Evolutionary conservation across 2,888 invertebrate genomes (phyloP).

Genomic region (Lumbricus terrestris): DNA sequence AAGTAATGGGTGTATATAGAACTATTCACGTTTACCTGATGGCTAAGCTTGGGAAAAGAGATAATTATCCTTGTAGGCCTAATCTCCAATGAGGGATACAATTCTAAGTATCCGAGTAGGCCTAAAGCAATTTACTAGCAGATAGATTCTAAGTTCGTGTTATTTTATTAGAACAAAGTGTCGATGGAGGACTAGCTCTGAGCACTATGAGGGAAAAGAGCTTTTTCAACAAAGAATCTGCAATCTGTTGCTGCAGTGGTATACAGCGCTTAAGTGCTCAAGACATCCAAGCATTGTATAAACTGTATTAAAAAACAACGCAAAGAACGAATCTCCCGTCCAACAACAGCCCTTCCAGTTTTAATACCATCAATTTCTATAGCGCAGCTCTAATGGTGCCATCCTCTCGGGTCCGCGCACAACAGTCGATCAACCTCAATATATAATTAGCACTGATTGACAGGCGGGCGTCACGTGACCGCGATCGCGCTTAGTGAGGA

Average conservation of each 20-base stretch:
- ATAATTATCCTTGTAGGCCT: too few relatives aligned
- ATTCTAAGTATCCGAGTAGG: background rate
- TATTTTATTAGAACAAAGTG: background rate
- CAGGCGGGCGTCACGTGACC: background rate
- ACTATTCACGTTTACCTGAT: too few relatives aligned
- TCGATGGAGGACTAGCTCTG: background rate
- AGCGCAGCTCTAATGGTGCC: background rate
- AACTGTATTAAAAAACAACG: too few relatives aligned
- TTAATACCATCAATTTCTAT: background rate
- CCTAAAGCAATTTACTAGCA: background rate
- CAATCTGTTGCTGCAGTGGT: background rate
- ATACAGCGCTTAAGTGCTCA: background rate
- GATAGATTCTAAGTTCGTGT: background rate
- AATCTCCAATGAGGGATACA: background rate
- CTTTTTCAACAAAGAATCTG: background rate
- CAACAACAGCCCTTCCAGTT: background rate
- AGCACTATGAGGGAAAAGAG: background rate
- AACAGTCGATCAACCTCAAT: background rate
- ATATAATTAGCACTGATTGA: conserved; percentile 3
- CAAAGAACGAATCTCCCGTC: background rate
- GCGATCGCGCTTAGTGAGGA: background rate
- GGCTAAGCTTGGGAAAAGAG: too few relatives aligned
- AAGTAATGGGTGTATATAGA: too few relatives aligned
- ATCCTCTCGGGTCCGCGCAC: background rate
- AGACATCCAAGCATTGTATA: background rate